These are phyloP conservation scores for Syngnathoides biaculeatus DNA, from an alignment of 2,113 vertebrate genomes.

Conservation along the genomic window DNA sequence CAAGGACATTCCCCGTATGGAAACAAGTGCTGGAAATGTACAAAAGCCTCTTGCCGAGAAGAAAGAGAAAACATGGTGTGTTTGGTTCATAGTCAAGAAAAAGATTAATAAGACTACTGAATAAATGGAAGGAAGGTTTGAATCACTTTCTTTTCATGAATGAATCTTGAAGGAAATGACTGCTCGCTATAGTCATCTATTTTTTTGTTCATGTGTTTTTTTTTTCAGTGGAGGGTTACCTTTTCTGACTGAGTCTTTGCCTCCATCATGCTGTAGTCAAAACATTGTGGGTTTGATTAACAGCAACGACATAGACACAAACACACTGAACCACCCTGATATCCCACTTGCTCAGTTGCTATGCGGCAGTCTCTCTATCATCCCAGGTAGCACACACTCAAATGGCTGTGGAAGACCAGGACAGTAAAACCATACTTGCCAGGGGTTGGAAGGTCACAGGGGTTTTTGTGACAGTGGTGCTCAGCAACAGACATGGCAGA, in stretches of 20 bases:
- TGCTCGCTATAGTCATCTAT: conserved; percentile 51
- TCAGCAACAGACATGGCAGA: conserved; percentile 47
- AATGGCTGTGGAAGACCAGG: conserved; percentile 37
- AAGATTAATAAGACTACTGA: conserved; percentile 60
- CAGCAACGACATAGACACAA: conserved; percentile 18
- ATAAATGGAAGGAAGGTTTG: conserved; percentile 53
- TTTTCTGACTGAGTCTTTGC: conserved; percentile 36
- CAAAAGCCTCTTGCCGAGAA: conserved; percentile 28
- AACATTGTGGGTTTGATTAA: conserved; percentile 48
- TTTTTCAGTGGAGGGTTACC: neutral
- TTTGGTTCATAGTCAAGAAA: conserved; percentile 58
- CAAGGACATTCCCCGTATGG: conserved; percentile 65
- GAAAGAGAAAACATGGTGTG: conserved; percentile 40
- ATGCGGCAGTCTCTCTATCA: conserved; percentile 50
- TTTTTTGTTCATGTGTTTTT: conserved; percentile 40
- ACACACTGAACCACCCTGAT: conserved; percentile 27
- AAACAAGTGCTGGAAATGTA: conserved; percentile 21
- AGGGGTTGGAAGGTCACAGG: conserved; percentile 64
- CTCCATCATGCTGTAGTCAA: conserved; percentile 43
- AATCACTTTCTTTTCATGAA: conserved; percentile 70
- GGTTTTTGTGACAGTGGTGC: conserved; percentile 61
- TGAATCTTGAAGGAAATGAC: conserved; percentile 65
- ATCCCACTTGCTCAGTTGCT: conserved; percentile 66
- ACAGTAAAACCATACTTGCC: conserved; percentile 53
- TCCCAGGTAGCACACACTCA: conserved; percentile 56